Base-by-base conservation (phyloP, 30 jellyfish, hydroid and myxozoan genomes). In the Hydra vulgaris region DNA sequence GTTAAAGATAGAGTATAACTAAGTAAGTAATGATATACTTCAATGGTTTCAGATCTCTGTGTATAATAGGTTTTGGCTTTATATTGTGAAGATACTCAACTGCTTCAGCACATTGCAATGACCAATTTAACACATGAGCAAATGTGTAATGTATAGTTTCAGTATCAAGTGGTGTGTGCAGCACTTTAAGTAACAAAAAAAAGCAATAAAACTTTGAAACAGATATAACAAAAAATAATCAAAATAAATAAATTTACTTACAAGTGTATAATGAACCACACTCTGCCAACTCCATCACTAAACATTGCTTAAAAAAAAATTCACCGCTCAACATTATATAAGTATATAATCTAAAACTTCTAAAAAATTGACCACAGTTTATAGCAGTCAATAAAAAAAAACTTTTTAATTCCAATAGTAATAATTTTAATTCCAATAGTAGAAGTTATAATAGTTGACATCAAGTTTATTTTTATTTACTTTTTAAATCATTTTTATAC, bases 211-310 rank as follows among this genome's bases (percentile, higher is more conserved):
- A n/a, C n/a, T n/a, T n/a, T n/a, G n/a, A 5, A 40, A 40, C 61
- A 40, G 12, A 5, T 40, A 40, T 3, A 40, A 40, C 61, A 40
- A 40, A 40, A 73, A n/a, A n/a, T n/a, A n/a, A n/a, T n/a, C n/a
- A n/a, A n/a, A n/a, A n/a, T n/a, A n/a, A n/a, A n/a, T n/a, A n/a
- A n/a, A n/a, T n/a, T n/a, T 18, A 21, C 53, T 89, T 74, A 90
- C 97, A 55, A 17, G 81, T 87, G 72, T 90, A 85, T 4, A 90
- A 82, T 21, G 97, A 90, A 16, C 97, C 97, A 23, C 94, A 84
- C 25, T 90, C 97, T 15, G 97, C 97, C 83, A 70, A 85, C 70
- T 90, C 97, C 97, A 90, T 90, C 21, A 90, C 89, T 7, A 90
- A 84, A 68, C 94, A 85, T 23, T 81, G 94, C 97, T 88, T 68